phyloP scores from a whole-genome alignment of 2,113 vertebrate genomes.

The Syngnathus typhle region DNA sequence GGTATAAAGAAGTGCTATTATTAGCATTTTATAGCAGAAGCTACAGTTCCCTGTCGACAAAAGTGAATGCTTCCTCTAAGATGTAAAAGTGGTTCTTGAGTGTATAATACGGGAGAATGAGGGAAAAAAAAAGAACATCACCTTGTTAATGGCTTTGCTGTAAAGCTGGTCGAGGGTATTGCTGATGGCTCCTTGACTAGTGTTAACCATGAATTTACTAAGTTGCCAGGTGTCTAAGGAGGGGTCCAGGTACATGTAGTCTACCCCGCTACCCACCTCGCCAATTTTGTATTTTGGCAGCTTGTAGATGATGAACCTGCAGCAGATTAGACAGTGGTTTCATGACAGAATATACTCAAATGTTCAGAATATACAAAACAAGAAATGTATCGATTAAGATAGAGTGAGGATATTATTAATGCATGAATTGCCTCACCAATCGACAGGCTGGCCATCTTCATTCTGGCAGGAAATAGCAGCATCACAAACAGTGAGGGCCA shows the following conservation, averaged over 20 bases:
- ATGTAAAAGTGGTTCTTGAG: not conserved
- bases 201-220: slow-evolving; percentile 74
- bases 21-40: not conserved
- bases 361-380: not conserved
- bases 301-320: slow-evolving; percentile 88
- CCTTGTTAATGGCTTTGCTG: slow-evolving; percentile 62
- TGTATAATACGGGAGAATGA: not conserved
- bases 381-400: not conserved
- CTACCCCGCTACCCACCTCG: slow-evolving; percentile 70
- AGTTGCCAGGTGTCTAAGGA: slow-evolving; percentile 70
- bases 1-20: not conserved
- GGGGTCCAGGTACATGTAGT: slow-evolving; percentile 87
- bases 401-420: not conserved
- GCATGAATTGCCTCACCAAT: slow-evolving; percentile 77
- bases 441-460: slow-evolving; percentile 80
- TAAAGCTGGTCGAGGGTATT: slow-evolving; percentile 82
- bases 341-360: not conserved
- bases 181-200: slow-evolving; percentile 71
- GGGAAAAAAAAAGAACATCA: slow-evolving; percentile 41
- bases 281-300: slow-evolving; percentile 72
- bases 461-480: slow-evolving; percentile 78
- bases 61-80: not conserved
- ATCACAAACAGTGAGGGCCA: slow-evolving; percentile 14
- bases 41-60: slow-evolving; percentile 20
- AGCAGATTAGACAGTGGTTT: not conserved